Percentiles rank a stretch among this genome's conserved stretches.
Evolutionary conservation across 2,797 vertebrate species (phyloP).

Genomic region (Galago senegalensis): DNA sequence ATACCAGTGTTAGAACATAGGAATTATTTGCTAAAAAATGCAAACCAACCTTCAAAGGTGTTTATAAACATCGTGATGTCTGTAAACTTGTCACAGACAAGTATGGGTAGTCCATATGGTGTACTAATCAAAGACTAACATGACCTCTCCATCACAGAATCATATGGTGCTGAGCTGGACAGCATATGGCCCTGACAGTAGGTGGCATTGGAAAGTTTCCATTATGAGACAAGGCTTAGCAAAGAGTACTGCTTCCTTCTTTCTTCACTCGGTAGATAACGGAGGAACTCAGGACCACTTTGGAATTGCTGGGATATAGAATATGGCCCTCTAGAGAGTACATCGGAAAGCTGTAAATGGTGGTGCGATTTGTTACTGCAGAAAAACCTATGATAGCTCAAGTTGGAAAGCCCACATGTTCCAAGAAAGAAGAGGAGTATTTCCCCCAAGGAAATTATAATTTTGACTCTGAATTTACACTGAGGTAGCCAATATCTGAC

Average conservation of each 20-base stretch:
- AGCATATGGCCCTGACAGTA: too few relatives aligned
- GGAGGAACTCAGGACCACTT: background rate
- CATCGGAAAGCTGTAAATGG: background rate
- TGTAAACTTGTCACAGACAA: background rate
- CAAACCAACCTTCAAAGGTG: background rate
- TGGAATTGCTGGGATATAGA: background rate
- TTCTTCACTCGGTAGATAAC: background rate
- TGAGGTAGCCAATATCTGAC: background rate
- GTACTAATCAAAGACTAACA: background rate
- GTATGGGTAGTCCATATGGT: background rate
- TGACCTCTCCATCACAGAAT: background rate
- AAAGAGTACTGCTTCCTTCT: too few relatives aligned
- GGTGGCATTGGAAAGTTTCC: background rate
- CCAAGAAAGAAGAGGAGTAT: background rate
- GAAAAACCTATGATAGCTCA: background rate
- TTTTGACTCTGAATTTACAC: background rate
- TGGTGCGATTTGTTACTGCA: background rate
- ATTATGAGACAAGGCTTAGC: background rate
- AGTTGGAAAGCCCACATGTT: background rate
- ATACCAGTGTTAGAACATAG: background rate
- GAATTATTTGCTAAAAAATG: background rate
- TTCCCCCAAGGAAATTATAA: background rate
- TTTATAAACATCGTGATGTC: background rate
- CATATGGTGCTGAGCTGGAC: rapidly evolving
- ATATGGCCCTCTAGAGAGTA: background rate